Conservation (phyloP, 2,888 invertebrate genomes). For the Tenthredo distinguenda region DNA sequence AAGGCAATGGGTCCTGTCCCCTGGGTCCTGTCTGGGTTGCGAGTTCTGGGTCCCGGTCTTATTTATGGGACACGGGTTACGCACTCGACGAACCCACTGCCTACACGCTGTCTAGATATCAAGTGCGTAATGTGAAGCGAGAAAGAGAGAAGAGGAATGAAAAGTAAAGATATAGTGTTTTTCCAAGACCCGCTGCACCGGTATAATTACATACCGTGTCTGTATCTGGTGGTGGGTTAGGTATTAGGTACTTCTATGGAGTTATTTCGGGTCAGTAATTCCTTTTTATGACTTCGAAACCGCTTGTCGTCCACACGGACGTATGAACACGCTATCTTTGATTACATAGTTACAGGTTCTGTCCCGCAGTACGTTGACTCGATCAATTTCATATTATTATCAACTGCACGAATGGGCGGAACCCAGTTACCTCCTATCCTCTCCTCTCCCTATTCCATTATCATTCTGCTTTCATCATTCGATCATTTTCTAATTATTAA, state of each 20-base stretch:
- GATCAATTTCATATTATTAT: conserved; percentile 24
- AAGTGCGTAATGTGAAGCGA: not conserved
- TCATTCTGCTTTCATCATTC: not conserved
- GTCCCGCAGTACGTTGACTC: conserved; percentile 1
- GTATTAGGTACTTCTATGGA: conserved; percentile 15
- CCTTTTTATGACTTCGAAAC: not conserved
- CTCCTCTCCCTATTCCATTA: not conserved
- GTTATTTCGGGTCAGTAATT: conserved; percentile 22
- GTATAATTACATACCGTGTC: conserved; percentile 23
- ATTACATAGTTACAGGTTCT: conserved; percentile 1
- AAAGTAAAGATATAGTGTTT: not conserved
- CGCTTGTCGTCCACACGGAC: not conserved
- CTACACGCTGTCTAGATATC: not conserved
- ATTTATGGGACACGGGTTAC: conserved; percentile 27
- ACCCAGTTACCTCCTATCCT: not conserved
- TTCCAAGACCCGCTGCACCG: not conserved
- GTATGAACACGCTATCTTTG: conserved; percentile 21
- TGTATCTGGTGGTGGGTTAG: not conserved
- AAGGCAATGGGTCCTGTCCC: not conserved
- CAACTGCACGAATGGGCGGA: not conserved
- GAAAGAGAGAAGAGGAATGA: not conserved
- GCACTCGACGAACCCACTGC: not conserved
- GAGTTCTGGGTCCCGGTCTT: not conserved
- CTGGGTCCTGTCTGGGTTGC: not conserved
- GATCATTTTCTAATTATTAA: not conserved